A percentile compares a stretch with the other conserved stretches of the same genome.
Conservation (phyloP, 2,113 vertebrate genomes). For the Puffinus mauretanicus region DNA sequence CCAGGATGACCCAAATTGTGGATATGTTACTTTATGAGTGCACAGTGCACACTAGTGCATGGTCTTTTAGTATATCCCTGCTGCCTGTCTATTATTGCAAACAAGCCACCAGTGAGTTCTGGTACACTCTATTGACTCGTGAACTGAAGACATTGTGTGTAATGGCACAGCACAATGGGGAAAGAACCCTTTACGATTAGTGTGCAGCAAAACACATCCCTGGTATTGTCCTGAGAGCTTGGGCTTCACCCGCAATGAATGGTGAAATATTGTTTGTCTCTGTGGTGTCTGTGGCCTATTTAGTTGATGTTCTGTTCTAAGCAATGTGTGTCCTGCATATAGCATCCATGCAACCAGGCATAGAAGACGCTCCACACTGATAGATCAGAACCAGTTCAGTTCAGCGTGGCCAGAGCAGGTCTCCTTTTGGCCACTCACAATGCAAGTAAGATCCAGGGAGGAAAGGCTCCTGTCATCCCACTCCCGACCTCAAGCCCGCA, state of each 20-base stretch:
- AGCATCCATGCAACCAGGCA: not conserved
- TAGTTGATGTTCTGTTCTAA: conserved; percentile 19
- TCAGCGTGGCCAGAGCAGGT: not conserved
- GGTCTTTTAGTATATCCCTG: not conserved
- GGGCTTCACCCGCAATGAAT: not conserved
- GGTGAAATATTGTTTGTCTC: not conserved
- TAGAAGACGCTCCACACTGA: not conserved
- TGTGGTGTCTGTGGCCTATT: conserved; percentile 43
- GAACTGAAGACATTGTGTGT: not conserved
- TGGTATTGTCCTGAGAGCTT: not conserved
- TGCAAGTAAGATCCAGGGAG: not conserved
- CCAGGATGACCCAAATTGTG: not conserved
- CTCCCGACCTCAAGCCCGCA: fast-evolving
- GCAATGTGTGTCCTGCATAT: not conserved
- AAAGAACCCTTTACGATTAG: not conserved
- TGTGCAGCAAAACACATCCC: not conserved
- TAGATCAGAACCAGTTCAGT: not conserved
- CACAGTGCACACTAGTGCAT: not conserved
- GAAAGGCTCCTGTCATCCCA: not conserved
- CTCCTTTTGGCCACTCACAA: not conserved
- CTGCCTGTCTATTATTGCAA: not conserved
- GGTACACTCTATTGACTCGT: not conserved
- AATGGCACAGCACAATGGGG: not conserved
- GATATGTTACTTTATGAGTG: not conserved
- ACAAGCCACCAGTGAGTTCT: not conserved